Conservation (phyloP, 2,797 vertebrate species). For the Xenentodon cancila region DNA sequence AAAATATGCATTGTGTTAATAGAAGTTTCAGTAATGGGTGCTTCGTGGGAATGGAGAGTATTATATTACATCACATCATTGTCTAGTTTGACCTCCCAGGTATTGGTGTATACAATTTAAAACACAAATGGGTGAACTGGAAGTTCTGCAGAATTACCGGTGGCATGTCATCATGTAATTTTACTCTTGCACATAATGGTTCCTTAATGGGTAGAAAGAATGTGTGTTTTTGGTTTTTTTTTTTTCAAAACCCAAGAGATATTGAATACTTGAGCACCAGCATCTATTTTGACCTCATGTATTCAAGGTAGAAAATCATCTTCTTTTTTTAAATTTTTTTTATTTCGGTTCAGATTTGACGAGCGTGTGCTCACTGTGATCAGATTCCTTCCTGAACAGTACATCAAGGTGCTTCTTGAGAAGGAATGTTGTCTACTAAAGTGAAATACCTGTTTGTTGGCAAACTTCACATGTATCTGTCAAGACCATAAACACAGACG, state of each 20-base stretch:
- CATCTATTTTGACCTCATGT: no score
- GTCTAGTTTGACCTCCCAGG: slow-evolving; percentile 1
- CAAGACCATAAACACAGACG: slow-evolving; percentile 6
- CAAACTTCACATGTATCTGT: slow-evolving; percentile 7
- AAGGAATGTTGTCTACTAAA: neutral
- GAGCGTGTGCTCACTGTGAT: no score
- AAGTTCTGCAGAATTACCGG: slow-evolving; percentile 12
- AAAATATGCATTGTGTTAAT: neutral
- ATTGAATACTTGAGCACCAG: no score
- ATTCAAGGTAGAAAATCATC: no score
- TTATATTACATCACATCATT: neutral
- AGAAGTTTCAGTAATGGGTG: neutral
- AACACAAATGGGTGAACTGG: neutral
- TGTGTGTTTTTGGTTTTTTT: no score
- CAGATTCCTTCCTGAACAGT: no score
- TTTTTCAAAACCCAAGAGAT: no score
- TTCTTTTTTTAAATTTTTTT: no score
- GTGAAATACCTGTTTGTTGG: neutral
- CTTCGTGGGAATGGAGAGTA: neutral
- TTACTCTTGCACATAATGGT: no score
- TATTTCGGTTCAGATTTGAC: no score
- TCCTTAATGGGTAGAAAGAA: no score
- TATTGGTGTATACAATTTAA: neutral
- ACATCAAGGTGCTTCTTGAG: neutral
- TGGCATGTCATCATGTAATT: neutral